These are phyloP conservation scores for Reticulitermes speratus DNA, from an alignment of 1,140 invertebrate species.

Conservation along the genomic window DNA sequence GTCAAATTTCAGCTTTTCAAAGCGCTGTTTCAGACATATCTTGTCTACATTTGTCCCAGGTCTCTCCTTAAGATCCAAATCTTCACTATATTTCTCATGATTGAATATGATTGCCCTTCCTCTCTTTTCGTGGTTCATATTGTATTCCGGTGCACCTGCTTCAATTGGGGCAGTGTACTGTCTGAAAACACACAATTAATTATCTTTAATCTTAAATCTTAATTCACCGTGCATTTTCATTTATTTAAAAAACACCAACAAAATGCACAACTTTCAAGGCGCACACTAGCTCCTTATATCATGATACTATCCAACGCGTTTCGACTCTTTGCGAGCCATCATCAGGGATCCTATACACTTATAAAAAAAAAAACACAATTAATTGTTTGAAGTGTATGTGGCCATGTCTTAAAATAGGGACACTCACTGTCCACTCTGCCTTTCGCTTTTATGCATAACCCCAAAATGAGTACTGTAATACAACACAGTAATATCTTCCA, in stretches of 20 bases:
- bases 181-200: neutral
- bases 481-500: no score
- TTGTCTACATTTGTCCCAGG: neutral
- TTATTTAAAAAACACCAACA: no score
- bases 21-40: neutral
- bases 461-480: no score
- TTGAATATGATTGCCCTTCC: conserved; percentile 59
- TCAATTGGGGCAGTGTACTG: conserved; percentile 31
- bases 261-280: no score
- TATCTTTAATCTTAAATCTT: neutral
- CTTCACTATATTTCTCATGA: conserved; percentile 26
- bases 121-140: conserved; percentile 51
- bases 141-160: conserved; percentile 45
- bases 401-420: no score
- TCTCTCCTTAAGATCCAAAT: neutral
- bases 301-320: no score
- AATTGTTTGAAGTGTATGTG: neutral
- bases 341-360: no score
- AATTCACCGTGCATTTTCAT: no score
- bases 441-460: no score
- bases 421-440: no score
- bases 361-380: neutral
- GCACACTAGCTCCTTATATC: no score
- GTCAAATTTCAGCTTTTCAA: conserved; percentile 10
- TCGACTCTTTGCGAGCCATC: no score